A percentile compares a stretch with the other conserved stretches of the same genome.
These are phyloP conservation scores for Criorhina ranunculi DNA, from an alignment of 2,888 invertebrate genomes.

Conservation along the genomic window DNA sequence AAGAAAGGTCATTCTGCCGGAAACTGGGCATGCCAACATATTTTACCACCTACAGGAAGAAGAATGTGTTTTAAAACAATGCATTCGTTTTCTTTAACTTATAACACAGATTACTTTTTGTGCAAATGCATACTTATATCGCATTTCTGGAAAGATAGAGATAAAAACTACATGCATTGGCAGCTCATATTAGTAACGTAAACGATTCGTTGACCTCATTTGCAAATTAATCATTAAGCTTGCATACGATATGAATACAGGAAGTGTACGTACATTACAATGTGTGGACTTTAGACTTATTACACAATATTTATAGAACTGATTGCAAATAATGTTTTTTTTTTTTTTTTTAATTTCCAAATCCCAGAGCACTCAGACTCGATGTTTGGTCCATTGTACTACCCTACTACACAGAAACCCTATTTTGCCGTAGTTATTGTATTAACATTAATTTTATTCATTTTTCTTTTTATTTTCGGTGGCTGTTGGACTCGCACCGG, in stretches of 20 bases:
- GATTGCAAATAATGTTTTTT: neutral
- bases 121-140: neutral
- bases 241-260: conserved; percentile 9
- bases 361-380: too few species aligned
- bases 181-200: neutral
- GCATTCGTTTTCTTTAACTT: neutral
- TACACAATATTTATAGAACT: conserved; percentile 5
- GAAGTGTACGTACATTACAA: conserved; percentile 1
- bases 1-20: neutral
- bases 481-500: too few species aligned
- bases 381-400: too few species aligned
- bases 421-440: too few species aligned
- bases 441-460: too few species aligned
- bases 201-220: conserved; percentile 47
- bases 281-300: conserved; percentile 14
- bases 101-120: neutral
- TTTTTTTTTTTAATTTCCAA: too few species aligned
- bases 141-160: neutral
- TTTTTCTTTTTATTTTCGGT: too few species aligned
- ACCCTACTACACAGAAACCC: too few species aligned
- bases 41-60: neutral
- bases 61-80: neutral
- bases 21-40: neutral
- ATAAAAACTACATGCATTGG: neutral
- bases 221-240: conserved; percentile 7